phyloP scores from a whole-genome alignment of 2,797 vertebrate species.

The Acanthopagrus latus region DNA sequence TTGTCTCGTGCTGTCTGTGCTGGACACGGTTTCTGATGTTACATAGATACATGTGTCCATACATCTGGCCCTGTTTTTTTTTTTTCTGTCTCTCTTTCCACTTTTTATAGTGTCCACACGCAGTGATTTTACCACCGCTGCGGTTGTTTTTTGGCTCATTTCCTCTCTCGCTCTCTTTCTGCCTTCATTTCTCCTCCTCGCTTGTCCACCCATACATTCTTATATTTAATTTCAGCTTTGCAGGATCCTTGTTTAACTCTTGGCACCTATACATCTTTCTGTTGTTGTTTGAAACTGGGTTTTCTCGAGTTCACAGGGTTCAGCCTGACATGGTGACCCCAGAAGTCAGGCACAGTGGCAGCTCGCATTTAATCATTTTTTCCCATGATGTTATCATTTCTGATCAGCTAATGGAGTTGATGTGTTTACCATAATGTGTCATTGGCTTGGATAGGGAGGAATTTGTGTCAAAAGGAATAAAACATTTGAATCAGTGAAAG shows the following conservation, averaged over 20 bases:
- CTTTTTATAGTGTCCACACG: conserved; percentile 64
- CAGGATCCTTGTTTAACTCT: conserved; percentile 69
- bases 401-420: conserved; percentile 45
- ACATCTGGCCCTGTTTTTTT: conserved; percentile 46
- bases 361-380: conserved; percentile 22
- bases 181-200: conserved; percentile 28
- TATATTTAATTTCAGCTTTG: conserved; percentile 75
- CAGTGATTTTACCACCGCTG: conserved; percentile 56
- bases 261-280: conserved; percentile 51
- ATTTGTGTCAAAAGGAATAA: conserved; percentile 59
- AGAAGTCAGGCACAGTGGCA: background rate
- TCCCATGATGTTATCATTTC: conserved; percentile 23
- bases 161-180: conserved; percentile 36
- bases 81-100: conserved; percentile 46
- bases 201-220: conserved; percentile 62
- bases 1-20: conserved; percentile 53
- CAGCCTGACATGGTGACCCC: conserved; percentile 58
- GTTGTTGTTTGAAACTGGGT: conserved; percentile 60
- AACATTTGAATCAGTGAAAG: conserved; percentile 34
- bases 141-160: conserved; percentile 55
- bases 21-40: conserved; percentile 56
- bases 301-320: conserved; percentile 62
- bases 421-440: conserved; percentile 54
- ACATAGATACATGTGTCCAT: conserved; percentile 53
- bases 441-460: conserved; percentile 24